Conservation (phyloP, 2,888 invertebrate genomes). For the Cerastis rubricosa region DNA sequence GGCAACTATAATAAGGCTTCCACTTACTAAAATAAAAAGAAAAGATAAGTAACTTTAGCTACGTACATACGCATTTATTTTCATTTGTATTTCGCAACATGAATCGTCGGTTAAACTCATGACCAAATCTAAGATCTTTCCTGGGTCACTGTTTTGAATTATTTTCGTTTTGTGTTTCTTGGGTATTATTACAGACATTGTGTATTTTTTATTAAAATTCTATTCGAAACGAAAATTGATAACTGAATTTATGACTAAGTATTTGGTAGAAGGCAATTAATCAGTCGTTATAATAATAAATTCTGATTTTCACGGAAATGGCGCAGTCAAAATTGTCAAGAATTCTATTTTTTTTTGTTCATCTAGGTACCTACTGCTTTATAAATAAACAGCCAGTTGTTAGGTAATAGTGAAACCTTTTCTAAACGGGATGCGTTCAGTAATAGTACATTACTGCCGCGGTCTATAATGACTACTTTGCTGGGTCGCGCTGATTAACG, state of each 20-base stretch:
- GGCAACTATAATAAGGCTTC: not conserved
- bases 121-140: slow-evolving; percentile 89
- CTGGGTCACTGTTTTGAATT: slow-evolving; percentile 90
- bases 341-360: not conserved
- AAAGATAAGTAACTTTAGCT: slow-evolving; percentile 65
- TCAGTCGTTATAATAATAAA: not conserved
- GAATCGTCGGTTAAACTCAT: slow-evolving; percentile 88
- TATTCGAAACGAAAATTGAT: not conserved
- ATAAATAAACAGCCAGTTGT: slow-evolving; percentile 12
- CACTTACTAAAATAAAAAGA: not conserved
- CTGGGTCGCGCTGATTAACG: too few relatives aligned
- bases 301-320: slow-evolving; percentile 15
- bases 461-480: too few relatives aligned
- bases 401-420: not conserved
- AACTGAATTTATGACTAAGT: not conserved
- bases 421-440: too few relatives aligned
- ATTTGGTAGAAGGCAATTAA: not conserved
- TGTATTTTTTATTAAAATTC: slow-evolving; percentile 1
- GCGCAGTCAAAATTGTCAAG: slow-evolving; percentile 23
- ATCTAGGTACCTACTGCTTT: too few relatives aligned
- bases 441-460: too few relatives aligned
- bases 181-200: slow-evolving; percentile 38
- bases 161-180: slow-evolving; percentile 72
- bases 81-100: slow-evolving; percentile 89
- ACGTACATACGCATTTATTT: slow-evolving; percentile 91